Conservation (phyloP, 2,888 invertebrate species). For the Thera britannica region DNA sequence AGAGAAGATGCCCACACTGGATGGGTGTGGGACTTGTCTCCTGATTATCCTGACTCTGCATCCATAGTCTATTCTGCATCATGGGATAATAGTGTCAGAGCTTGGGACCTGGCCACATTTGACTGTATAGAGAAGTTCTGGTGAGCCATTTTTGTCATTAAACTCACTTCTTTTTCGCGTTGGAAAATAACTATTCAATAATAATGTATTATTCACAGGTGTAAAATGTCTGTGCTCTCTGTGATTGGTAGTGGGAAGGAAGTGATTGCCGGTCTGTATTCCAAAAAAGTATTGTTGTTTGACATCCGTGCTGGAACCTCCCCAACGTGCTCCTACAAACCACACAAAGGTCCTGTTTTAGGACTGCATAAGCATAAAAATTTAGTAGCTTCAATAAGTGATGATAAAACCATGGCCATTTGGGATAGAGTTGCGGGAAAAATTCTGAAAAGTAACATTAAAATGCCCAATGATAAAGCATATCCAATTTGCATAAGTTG, state of each 20-base stretch:
- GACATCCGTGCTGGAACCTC: slow-evolving; percentile 74
- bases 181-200: neutral
- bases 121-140: slow-evolving; percentile 75
- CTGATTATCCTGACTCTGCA: slow-evolving; percentile 67
- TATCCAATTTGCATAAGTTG: slow-evolving; percentile 76
- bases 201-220: slow-evolving; percentile 52
- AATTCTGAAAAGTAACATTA: slow-evolving; percentile 65
- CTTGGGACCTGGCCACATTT: slow-evolving; percentile 80
- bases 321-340: slow-evolving; percentile 73
- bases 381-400: slow-evolving; percentile 84
- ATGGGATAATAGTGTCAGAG: slow-evolving; percentile 86
- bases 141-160: slow-evolving; percentile 51
- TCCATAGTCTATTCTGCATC: slow-evolving; percentile 84
- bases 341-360: slow-evolving; percentile 83
- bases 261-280: slow-evolving; percentile 83
- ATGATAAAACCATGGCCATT: slow-evolving; percentile 83
- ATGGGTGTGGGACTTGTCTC: slow-evolving; percentile 87
- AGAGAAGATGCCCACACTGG: slow-evolving; percentile 83
- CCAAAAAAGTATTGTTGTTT: slow-evolving; percentile 81
- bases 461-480: slow-evolving; percentile 68
- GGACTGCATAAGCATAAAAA: slow-evolving; percentile 67
- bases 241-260: slow-evolving; percentile 74
- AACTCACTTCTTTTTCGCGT: neutral
- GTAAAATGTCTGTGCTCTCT: slow-evolving; percentile 82
- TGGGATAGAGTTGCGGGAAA: slow-evolving; percentile 83